These are phyloP conservation scores for Cricetomys ansorgei DNA, from an alignment of 2,113 vertebrate species.

Conservation along the genomic window DNA sequence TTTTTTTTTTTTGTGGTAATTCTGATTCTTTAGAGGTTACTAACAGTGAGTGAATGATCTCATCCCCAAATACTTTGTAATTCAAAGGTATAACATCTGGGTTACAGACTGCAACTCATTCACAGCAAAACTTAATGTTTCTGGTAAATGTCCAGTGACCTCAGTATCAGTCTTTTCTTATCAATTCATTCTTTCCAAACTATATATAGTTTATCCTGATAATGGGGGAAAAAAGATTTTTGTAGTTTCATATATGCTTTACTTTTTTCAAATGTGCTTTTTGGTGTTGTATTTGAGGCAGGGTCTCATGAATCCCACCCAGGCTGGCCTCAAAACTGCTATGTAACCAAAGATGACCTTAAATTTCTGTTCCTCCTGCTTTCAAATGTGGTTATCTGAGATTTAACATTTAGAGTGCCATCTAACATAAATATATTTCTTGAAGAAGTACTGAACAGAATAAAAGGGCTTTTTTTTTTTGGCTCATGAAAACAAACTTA, in stretches of 20 bases:
- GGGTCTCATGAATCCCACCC: not conserved
- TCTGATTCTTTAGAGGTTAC: conserved; percentile 38
- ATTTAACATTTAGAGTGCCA: conserved; percentile 27
- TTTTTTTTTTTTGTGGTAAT: not conserved
- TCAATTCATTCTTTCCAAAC: conserved; percentile 38
- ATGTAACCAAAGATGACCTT: not conserved
- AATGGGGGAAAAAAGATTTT: not conserved
- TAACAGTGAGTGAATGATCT: conserved; percentile 35
- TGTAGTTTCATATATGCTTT: not conserved
- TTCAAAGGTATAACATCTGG: not conserved
- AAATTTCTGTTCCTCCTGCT: not conserved
- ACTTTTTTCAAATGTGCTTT: not conserved
- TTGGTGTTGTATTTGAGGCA: not conserved
- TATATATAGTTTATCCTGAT: conserved; percentile 17
- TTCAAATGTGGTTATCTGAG: not conserved
- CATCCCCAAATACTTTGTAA: conserved; percentile 54
- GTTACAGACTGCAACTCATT: conserved; percentile 13
- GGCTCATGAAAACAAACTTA: not conserved
- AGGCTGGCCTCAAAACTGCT: not conserved
- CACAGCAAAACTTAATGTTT: conserved; percentile 46
- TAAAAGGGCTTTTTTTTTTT: not conserved
- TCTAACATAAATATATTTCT: conserved; percentile 19
- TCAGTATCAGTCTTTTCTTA: not conserved
- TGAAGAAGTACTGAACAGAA: not conserved
- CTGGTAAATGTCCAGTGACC: not conserved